A percentile compares a stretch with the other conserved stretches of the same genome.
These are phyloP conservation scores for Stylophora pistillata DNA, from an alignment of 64 coral and sea anemone species.

Conservation along the genomic window DNA sequence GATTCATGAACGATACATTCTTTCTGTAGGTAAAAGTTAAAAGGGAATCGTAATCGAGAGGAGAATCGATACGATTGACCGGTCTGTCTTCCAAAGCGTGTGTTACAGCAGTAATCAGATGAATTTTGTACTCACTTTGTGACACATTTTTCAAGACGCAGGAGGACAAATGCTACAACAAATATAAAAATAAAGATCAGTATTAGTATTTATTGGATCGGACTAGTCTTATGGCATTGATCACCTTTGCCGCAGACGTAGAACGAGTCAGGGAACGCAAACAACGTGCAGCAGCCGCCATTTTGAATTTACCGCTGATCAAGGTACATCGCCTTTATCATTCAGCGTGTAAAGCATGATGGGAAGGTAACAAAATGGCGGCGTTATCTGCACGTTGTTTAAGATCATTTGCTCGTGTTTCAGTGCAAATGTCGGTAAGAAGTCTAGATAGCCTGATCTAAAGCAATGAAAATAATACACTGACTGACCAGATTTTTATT, in stretches of 20 bases:
- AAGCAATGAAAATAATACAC: background rate
- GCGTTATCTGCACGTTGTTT: conserved; percentile 70
- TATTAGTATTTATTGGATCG: background rate
- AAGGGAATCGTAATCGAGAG: too few species aligned
- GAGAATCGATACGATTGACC: too few species aligned
- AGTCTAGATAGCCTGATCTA: background rate
- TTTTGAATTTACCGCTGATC: conserved; percentile 51
- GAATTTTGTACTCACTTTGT: conserved; percentile 16
- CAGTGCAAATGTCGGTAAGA: conserved; percentile 42
- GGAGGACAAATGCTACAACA: conserved; percentile 12
- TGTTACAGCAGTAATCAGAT: too few species aligned
- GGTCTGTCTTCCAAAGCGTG: too few species aligned
- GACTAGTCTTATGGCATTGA: background rate
- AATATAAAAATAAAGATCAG: background rate
- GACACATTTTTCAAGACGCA: conserved; percentile 9
- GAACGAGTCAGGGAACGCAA: conserved; percentile 41
- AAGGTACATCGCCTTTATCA: background rate
- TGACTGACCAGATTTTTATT: background rate
- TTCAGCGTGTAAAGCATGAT: background rate
- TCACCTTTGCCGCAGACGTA: conserved; percentile 26
- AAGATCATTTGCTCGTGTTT: conserved; percentile 32
- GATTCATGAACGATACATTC: too few species aligned
- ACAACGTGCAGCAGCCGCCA: conserved; percentile 68
- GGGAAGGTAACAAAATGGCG: conserved; percentile 66
- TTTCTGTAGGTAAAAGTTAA: too few species aligned